Percentiles rank a stretch among this genome's conserved stretches.
Conservation (phyloP, 2,888 invertebrate species). For the Parnassius orleans region DNA sequence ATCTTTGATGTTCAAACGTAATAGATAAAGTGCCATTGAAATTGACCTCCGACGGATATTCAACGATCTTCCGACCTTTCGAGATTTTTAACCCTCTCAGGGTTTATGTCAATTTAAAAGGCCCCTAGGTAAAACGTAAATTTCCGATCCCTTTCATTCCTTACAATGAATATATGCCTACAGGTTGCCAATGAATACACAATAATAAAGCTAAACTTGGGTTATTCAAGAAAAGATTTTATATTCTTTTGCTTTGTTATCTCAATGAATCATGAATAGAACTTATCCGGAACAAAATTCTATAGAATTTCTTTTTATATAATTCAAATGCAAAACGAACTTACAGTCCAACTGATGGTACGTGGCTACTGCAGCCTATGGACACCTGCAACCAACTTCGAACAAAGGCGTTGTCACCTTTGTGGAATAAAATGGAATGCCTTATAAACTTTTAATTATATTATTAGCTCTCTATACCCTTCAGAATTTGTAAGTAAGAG, state of each 20-base stretch:
- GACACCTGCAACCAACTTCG: no score
- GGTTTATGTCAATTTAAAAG: conserved; percentile 22
- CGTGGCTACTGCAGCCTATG: no score
- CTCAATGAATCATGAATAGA: conserved; percentile 3
- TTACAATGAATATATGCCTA: conserved; percentile 13
- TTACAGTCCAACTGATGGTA: no score
- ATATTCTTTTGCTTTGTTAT: conserved; percentile 1
- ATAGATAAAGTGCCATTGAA: conserved; percentile 19
- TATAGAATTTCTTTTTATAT: no score
- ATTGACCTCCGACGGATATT: conserved; percentile 12
- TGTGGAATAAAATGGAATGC: no score
- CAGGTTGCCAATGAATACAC: conserved; percentile 17
- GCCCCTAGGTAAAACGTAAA: conserved; percentile 9
- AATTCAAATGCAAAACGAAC: no score
- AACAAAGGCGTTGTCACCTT: no score
- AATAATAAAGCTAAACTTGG: conserved; percentile 11
- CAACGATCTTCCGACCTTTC: conserved; percentile 11
- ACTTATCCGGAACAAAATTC: background rate
- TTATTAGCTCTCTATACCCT: no score
- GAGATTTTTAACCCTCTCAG: conserved; percentile 12
- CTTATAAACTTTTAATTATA: no score
- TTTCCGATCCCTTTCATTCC: conserved; percentile 19
- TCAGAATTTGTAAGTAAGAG: no score
- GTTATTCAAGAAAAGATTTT: conserved; percentile 5
- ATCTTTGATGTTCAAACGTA: conserved; percentile 3